Conservation (phyloP, 2,797 vertebrate genomes). For the Acomys russatus region DNA sequence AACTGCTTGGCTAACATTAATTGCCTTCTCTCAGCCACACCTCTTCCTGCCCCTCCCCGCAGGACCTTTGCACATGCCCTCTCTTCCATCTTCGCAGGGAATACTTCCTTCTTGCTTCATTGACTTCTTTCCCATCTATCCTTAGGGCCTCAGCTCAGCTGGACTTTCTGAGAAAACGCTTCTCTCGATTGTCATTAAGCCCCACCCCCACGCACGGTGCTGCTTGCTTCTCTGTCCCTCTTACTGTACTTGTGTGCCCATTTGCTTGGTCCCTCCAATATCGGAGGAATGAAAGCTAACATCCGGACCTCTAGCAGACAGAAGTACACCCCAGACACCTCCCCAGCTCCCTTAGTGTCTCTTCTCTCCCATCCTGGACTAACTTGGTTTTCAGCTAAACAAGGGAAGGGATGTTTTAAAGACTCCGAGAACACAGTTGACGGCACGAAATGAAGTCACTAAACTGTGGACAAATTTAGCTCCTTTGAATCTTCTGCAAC, state of each 20-base stretch:
- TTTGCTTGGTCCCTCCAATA: background rate
- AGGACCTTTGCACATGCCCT: background rate
- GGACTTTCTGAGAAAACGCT: background rate
- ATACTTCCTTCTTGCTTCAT: background rate
- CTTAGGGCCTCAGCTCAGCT: background rate
- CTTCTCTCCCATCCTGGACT: background rate
- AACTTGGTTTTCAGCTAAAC: background rate
- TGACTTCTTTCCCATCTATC: constrained; percentile 8
- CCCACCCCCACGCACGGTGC: background rate
- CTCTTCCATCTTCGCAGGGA: background rate
- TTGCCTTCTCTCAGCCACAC: background rate
- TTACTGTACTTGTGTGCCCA: background rate
- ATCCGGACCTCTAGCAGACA: background rate
- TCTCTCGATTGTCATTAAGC: background rate
- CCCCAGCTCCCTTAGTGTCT: background rate
- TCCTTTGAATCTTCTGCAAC: constrained; percentile 24
- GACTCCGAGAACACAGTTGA: background rate
- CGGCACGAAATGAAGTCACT: background rate
- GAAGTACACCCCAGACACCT: background rate
- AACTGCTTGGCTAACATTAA: background rate
- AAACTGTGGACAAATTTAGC: background rate
- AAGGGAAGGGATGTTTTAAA: background rate
- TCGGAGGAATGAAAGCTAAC: background rate
- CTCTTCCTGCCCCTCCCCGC: background rate
- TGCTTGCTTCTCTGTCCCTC: background rate